A percentile compares a stretch with the other conserved stretches of the same genome.
These are phyloP conservation scores for Drosophila micromelanica DNA, from an alignment of 1,140 invertebrate species.

Conservation along the genomic window DNA sequence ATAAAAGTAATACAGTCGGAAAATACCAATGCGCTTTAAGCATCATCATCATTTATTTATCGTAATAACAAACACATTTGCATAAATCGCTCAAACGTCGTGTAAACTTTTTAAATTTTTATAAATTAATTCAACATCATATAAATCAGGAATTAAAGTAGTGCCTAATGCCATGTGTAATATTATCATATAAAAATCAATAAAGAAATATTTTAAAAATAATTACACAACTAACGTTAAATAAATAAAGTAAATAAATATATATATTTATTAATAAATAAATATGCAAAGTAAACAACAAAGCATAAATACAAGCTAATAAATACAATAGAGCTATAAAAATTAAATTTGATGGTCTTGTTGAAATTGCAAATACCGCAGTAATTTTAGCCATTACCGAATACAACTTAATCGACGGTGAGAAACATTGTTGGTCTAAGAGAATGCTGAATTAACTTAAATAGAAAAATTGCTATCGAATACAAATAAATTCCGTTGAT, in stretches of 20 bases:
- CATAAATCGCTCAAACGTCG: constrained; percentile 31
- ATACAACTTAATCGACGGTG: constrained; percentile 19
- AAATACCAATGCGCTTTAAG: constrained; percentile 50
- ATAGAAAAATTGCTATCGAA: not conserved
- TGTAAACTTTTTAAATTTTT: constrained; percentile 54
- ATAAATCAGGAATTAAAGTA: constrained; percentile 70
- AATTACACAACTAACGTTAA: constrained; percentile 16
- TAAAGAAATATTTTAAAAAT: constrained; percentile 10
- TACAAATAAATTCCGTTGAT: constrained; percentile 11
- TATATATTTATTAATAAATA: constrained; percentile 48
- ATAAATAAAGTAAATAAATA: constrained; percentile 22
- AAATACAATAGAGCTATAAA: constrained; percentile 5
- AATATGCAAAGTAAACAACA: constrained; percentile 29
- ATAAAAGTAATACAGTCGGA: constrained; percentile 53
- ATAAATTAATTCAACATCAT: constrained; percentile 49
- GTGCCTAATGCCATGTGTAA: constrained; percentile 70
- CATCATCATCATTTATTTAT: constrained; percentile 63
- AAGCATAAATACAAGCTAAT: constrained; percentile 9
- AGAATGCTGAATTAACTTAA: constrained; percentile 12
- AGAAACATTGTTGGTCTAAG: constrained; percentile 13
- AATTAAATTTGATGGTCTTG: constrained; percentile 33
- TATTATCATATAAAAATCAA: constrained; percentile 47
- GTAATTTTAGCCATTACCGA: constrained; percentile 6
- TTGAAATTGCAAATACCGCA: constrained; percentile 36
- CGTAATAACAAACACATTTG: constrained; percentile 32